Evolutionary conservation across 1,140 invertebrate genomes (phyloP).

Genomic region (Saccostrea glomerata): DNA sequence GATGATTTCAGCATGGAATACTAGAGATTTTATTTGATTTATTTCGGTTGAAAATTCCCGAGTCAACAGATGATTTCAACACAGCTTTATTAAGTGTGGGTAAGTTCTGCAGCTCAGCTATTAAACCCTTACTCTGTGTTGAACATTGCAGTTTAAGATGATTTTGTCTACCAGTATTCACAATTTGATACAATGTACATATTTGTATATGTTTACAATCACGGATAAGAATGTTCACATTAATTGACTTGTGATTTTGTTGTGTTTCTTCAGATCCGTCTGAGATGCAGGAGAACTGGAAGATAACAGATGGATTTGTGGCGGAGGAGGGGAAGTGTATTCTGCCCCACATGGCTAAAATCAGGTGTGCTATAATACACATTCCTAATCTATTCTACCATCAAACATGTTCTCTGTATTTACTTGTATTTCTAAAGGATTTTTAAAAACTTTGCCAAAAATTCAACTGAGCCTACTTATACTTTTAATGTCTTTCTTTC

Average conservation of each 20-base stretch:
- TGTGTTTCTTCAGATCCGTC: conserved; percentile 84
- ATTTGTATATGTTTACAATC: too few relatives aligned
- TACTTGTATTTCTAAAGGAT: neutral
- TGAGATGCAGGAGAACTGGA: conserved; percentile 88
- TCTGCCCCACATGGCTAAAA: conserved; percentile 71
- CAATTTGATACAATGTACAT: too few relatives aligned
- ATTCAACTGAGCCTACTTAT: too few relatives aligned
- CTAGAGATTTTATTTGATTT: conserved; percentile 94
- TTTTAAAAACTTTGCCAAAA: too few relatives aligned
- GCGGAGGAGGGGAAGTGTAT: conserved; percentile 88
- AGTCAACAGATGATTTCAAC: conserved; percentile 94
- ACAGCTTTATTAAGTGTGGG: conserved; percentile 90
- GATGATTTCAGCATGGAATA: conserved; percentile 87
- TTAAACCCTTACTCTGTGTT: too few relatives aligned
- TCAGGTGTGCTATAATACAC: conserved; percentile 56
- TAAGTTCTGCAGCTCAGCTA: conserved; percentile 57
- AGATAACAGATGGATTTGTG: conserved; percentile 94
- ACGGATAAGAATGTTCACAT: neutral
- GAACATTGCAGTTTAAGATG: too few relatives aligned
- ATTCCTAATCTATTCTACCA: neutral
- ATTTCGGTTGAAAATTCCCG: conserved; percentile 89
- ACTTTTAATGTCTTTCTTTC: conserved; percentile 56
- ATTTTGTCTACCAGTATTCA: too few relatives aligned
- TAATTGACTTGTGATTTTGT: neutral
- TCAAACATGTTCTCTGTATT: neutral